Evolutionary conservation across 2,113 vertebrate species (phyloP), one percentile per base, ranked within the genome.

Genomic region (Murina feae): DNA sequence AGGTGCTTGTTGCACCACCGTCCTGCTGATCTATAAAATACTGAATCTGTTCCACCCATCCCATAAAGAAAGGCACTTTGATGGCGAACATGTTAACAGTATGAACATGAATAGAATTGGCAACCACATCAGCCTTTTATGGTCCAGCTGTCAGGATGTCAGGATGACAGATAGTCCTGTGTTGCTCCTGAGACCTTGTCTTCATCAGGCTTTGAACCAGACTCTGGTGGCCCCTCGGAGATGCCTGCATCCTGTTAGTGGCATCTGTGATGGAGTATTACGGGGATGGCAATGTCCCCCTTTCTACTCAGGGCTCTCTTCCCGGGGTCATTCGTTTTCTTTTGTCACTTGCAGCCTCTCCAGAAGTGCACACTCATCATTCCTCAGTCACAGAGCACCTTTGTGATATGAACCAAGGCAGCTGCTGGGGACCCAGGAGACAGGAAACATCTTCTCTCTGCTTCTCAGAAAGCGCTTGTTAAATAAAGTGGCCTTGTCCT

Each of bases 171-270:
- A 95, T 94, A 88, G 69, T 78, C 79, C 74, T 39, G 35, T 12
- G 6, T 75, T 44, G 28, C 0, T 0, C 66, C 75, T 53, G 79
- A 66, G 95, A 94, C 81, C 75, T 94, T 68, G 58, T 51, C 69
- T 94, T 91, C 80, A 39, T 71, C 58, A 72, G 42, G 58, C 94
- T 97, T 95, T 96, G 95, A 94, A 95, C 88, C 74, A 75, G 55
- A 63, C 0, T n/a, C 81, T 63, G n/a, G 1, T 74, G 78, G 95
- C 68, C 81, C 94, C 89, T 60, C 6, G 1, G 84, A 87, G 68
- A 86, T 91, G 68, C 78, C 78, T 10, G 0, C 85, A 35, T 96
- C 90, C 96, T 89, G 91, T 63, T 78, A 49, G 20, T 90, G 93
- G 76, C 81, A 21, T 86, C 84, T 13, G 25, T 94, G 92, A 93